Evolutionary conservation across 2,797 vertebrate genomes (phyloP), one percentile per base, ranked within the genome.

Genomic region (Antrozous pallidus): DNA sequence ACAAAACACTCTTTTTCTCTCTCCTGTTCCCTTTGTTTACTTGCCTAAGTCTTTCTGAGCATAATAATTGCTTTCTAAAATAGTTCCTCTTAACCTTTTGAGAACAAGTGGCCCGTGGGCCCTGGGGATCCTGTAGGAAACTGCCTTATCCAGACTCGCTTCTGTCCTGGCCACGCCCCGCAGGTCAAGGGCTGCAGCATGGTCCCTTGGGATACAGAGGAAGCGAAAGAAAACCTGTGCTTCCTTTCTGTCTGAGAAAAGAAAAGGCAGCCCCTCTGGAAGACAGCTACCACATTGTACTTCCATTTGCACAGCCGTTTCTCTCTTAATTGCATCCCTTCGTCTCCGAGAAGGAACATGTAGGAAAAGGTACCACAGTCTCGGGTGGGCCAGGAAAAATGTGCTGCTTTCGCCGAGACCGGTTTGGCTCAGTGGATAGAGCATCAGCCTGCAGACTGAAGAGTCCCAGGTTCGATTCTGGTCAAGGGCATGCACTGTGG

Each of bases 51-150:
- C 70, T 94, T 89, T 49, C 51, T 94, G 74, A 22, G 18, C 56
- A 90, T 54, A 47, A 49, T 88, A 58, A 74, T n/a, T 58, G 31
- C 88, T 95, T 75, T 75, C 65, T 89, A 58, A 87, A 92, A 87
- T 38, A 73, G 40, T 84, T 87, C 6, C 38, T 47, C 58, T 67
- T 81, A 92, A 51, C 40, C 26, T 90, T 80, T 92, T 90, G 54
- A 69, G 28, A 28, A n/a, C 56, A 88, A 42, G n/a, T 94, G 49
- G 69, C 54, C 58, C 45, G 26, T 36, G 77, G 33, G 8, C 70
- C 73, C 24, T 80, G 45, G 45, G 54, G 45, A 65, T 36, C 26
- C 81, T 14, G 0, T 6, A 42, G 77, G 69, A 92, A 73, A 69
- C 54, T 24, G 33, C 70, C 47, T 31, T 42, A 71, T 75, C 56